Base-by-base conservation (phyloP, 2,797 vertebrate species). In the Fringilla coelebs region DNA sequence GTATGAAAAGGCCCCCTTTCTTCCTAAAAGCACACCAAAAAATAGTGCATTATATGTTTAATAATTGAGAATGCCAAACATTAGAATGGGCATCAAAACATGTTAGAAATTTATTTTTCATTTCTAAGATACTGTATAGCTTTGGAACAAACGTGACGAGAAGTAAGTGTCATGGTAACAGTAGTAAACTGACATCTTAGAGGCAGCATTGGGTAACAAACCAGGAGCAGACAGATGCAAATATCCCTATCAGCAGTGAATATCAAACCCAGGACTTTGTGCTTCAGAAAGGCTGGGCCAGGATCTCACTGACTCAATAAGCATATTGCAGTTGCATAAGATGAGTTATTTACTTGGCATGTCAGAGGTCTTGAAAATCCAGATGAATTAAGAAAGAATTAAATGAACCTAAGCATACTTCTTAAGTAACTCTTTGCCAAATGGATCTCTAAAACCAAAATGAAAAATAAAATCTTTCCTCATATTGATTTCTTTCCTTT, bases 381-480 rank as follows among this genome's bases (percentile, higher is more conserved):
- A 72, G 38, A 52, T 45, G n/a, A 88, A 80, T 48, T 86, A 87
- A 63, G 24, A 52, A 68, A 17, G 16, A 95, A 85, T 83, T 93
- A 86, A 95, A 82, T 85, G 49, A 74, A 38, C 20, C 10, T 32
- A 36, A 80, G 85, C 66, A 81, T 34, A 49, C 36, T 87, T 66
- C 85, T 93, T 68, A 94, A 95, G 49, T 90, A 77, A 90, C 82
- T 96, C 95, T 93, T 93, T 51, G 58, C 75, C 88, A 94, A 93
- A 96, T 34, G 28, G 66, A 91, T 91, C 88, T 75, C 87, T 85
- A 77, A 93, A 95, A 88, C 22, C 51, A 21, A 88, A 94, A 74
- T 83, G 78, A 94, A 95, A 95, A 96, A 93, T 78, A 90, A 95
- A 96, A 95, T 95, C 93, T 95, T 95, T 93, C 90, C 89, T 90